Evolutionary conservation across 2,113 vertebrate species (phyloP).

Genomic region (Parus major): DNA sequence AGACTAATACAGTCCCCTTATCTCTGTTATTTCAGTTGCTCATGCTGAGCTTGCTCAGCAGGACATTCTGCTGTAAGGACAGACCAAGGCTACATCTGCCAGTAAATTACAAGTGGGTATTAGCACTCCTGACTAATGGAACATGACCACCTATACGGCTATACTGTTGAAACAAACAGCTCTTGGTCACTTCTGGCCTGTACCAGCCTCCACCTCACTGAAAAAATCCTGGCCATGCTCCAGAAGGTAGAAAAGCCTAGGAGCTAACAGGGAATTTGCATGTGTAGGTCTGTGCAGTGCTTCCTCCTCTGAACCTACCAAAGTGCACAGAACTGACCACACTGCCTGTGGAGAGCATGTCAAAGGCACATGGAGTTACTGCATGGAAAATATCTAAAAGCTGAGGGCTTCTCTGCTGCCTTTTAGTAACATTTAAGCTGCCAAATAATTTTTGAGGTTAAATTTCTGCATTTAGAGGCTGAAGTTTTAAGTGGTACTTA

Average conservation of each 20-base stretch:
- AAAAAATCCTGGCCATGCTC: background rate
- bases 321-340: background rate
- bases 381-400: background rate
- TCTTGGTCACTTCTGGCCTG: background rate
- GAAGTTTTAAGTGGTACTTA: background rate
- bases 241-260: background rate
- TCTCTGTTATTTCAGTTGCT: slow-evolving; percentile 42
- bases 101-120: background rate
- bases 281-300: background rate
- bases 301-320: background rate
- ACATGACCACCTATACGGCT: background rate
- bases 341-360: accelerated
- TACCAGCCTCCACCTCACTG: background rate
- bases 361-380: background rate
- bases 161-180: background rate
- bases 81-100: background rate
- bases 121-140: background rate
- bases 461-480: background rate
- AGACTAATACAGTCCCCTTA: slow-evolving; percentile 14
- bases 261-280: background rate
- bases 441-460: background rate
- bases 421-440: background rate
- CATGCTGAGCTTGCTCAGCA: slow-evolving; percentile 7
- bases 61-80: background rate
- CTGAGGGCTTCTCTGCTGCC: background rate